Base-by-base conservation (phyloP, 2,113 vertebrate species). In the Passerina amoena region DNA sequence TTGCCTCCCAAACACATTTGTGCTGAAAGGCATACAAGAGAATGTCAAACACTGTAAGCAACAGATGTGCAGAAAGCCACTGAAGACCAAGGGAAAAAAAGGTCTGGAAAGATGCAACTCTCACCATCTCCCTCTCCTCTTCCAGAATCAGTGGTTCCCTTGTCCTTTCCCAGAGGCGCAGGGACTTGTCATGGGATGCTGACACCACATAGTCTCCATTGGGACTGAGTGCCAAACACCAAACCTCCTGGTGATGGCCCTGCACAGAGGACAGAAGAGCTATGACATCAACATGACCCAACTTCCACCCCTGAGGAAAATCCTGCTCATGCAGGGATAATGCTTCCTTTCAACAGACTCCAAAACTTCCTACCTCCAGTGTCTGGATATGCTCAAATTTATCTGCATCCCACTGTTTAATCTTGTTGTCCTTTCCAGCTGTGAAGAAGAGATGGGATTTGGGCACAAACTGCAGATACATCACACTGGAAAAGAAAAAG, bases 341-440 rank as follows among this genome's bases (percentile, higher is more conserved):
- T 3, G 10, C 4, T 66, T 64, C 37, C 30, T 79, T 27, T 44
- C n/a, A 81, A 73, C 11, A 69, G 45, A 11, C 21, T 63, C 54
- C 25, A 40, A 35, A 70, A 54, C 21, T 25, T 92, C 95, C 98
- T 97, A 99, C 99, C 99, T 99, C 99, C 42, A 99, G 97, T 0
- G 99, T 99, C 96, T 99, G 99, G 93, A 99, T 98, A 78, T 98
- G 99, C 93, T 99, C 98, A 97, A 99, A 99, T 92, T 98, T 99
- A 98, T 99, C 99, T 5, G 99, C 99, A 78, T 99, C 99, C 99
- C 99, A 99, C 95, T 99, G 99, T 81, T 99, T 99, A 86, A 99
- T 98, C 98, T 98, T 99, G 79, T 69, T 97, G 93, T 99, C 99
- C 92, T 99, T 99, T 51, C 99, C 99, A 17, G 99, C 98, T 16